Base-by-base conservation (phyloP, 2,888 invertebrate genomes). In the Anoncus sp. region DNA sequence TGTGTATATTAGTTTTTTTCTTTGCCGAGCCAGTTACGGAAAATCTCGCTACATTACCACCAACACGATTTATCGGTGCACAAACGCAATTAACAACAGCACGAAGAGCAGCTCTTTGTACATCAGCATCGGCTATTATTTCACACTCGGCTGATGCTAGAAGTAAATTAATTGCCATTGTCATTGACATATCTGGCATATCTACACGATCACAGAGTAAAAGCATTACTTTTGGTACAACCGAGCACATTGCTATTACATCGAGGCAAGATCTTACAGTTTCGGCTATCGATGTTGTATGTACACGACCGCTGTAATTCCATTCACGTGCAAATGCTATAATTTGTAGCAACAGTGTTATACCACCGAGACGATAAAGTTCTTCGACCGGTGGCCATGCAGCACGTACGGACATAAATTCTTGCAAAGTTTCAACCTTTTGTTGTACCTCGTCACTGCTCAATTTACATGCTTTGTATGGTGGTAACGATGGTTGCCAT, bases 1-100 rank as follows among this genome's bases (percentile, higher is more conserved):
- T 91, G 92, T 96, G 87, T 91, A 92, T 91, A 77, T 94, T 92
- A 0, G 94, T 93, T 88, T 95, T 94, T 92, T 95, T 93, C 88
- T 94, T 92, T 81, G 93, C 89, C n/a, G 95, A 90, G 3, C 91
- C 91, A 12, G 89, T 89, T 7, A 91, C 83, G 2, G 93, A 92
- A 83, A 92, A 93, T 80, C 93, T 89, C 1, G 92, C 92, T 14
- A 93, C 88, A 45, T 89, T 91, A 14, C 93, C 93, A 65, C 93
- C 90, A 89, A 93, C 83, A 94, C 93, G 43, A 80, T 95, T 95
- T 12, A 96, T 94, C 0, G 98, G 98, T 2, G 97, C 97, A 92
- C 98, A 98, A 1, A 98, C 97, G 91, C 98, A 98, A 91, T 98
- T 98, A 66, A 98, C 97, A 72, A 99, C 94, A 20, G 98, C 97